phyloP scores from a whole-genome alignment of 2,797 vertebrate genomes.

The Rhyacichthys aspro region DNA sequence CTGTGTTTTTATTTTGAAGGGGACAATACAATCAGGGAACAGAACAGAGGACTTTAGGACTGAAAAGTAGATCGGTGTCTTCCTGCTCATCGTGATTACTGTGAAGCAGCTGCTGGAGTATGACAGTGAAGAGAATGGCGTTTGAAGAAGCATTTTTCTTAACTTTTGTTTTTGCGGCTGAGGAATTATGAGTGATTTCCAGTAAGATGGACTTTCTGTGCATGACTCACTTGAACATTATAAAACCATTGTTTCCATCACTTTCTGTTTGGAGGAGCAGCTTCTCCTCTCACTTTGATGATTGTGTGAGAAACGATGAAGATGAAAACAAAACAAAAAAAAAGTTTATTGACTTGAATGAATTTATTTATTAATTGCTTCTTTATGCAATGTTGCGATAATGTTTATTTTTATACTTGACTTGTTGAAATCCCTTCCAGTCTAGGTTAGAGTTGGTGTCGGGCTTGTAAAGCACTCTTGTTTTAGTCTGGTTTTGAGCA shows the following conservation, averaged over 20 bases:
- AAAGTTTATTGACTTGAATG: conserved; percentile 79
- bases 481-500: conserved; percentile 65
- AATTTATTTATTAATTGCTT: conserved; percentile 80
- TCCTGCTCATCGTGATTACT: conserved; percentile 72
- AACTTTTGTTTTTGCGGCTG: conserved; percentile 11
- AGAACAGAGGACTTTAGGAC: conserved; percentile 57
- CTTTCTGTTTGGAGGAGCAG: conserved; percentile 51
- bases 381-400: conserved; percentile 86
- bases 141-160: conserved; percentile 46
- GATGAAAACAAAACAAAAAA: conserved; percentile 48
- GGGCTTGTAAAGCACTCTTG: conserved; percentile 49
- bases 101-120: conserved; percentile 66
- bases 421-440: conserved; percentile 73
- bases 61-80: conserved; percentile 69
- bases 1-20: conserved; percentile 26
- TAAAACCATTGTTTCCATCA: conserved; percentile 42
- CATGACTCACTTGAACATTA: conserved; percentile 65
- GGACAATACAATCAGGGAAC: conserved; percentile 71
- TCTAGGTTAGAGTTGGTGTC: conserved; percentile 75
- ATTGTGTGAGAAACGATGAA: conserved; percentile 75
- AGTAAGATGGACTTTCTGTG: conserved; percentile 52
- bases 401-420: conserved; percentile 87
- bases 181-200: conserved; percentile 44
- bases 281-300: conserved; percentile 67
- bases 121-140: conserved; percentile 46